Base-by-base conservation (phyloP, 2,113 vertebrate genomes). In the Pachypanchax playfairii region DNA sequence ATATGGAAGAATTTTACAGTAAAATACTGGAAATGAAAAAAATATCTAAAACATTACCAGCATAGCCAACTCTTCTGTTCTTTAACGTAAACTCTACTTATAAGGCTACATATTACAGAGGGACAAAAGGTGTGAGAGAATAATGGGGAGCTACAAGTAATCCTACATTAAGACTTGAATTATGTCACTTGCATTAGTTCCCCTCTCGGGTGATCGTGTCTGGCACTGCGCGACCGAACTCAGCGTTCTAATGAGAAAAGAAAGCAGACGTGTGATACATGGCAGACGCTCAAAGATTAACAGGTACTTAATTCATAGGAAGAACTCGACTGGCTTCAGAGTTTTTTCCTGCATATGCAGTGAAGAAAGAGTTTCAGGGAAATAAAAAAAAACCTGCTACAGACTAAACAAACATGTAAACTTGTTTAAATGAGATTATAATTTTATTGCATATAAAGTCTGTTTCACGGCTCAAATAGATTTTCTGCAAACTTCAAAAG, bases 101-200 rank as follows among this genome's bases (percentile, higher is more conserved):
- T 29, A 54, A 60, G 33, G 26, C 56, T 50, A 46, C 6, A 38
- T 17, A 26, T 54, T 49, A 50, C 48, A 36, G 25, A 2, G 18
- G 33, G 25, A 36, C 8, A 12, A 28, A 52, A 39, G 28, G 48
- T 73, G 61, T 4, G 4, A 38, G 20, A 41, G 48, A 65, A 56
- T 66, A 48, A 77, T 54, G 43, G 43, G 6, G 10, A 22, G 42
- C 51, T 58, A 71, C 29, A 62, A 62, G 44, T 55, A 58, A 76
- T 82, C 73, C 71, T 71, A 85, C 65, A 44, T 63, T 70, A 50
- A 76, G 52, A 53, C 54, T 31, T 0, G 0, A 11, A 42, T 75
- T 81, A 65, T 64, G 63, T 65, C 51, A 4, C 48, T 35, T 54
- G 51, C 9, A 33, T 54, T 54, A 50, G 57, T 67, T 52, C 65